These are phyloP conservation scores for Neomorphus geoffroyi DNA, from an alignment of 2,797 vertebrate genomes.

Conservation along the genomic window DNA sequence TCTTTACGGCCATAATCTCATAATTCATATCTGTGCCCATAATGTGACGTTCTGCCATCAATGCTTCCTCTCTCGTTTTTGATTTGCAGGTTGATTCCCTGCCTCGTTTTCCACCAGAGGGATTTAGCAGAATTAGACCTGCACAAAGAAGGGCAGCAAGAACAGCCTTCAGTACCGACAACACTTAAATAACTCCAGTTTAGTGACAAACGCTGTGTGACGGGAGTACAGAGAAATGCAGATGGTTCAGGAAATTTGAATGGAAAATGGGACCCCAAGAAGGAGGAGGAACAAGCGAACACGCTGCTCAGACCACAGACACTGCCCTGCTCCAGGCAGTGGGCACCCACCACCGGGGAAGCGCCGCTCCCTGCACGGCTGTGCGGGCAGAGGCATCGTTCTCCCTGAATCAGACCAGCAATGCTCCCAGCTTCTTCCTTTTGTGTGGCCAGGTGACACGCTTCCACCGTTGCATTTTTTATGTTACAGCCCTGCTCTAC, in stretches of 20 bases:
- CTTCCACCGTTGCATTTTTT: neutral
- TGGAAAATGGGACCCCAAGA: neutral
- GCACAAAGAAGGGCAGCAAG: neutral
- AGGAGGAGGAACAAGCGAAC: neutral
- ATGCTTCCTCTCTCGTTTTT: neutral
- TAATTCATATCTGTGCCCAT: neutral
- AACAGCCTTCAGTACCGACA: neutral
- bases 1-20: neutral
- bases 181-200: neutral
- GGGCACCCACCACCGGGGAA: fast-evolving
- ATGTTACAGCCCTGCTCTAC: neutral
- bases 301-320: fast-evolving
- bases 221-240: fast-evolving
- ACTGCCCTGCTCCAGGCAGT: fast-evolving
- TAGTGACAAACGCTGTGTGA: neutral
- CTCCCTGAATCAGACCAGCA: neutral
- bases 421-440: neutral
- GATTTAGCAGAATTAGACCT: neutral
- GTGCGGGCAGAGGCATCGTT: neutral
- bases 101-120: neutral
- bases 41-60: neutral
- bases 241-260: neutral
- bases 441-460: neutral
- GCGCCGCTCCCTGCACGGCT: neutral
- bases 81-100: neutral